A percentile compares a stretch with the other conserved stretches of the same genome.
These are phyloP conservation scores for Chionodraco myersi DNA, from an alignment of 2,113 vertebrate genomes.

Conservation along the genomic window DNA sequence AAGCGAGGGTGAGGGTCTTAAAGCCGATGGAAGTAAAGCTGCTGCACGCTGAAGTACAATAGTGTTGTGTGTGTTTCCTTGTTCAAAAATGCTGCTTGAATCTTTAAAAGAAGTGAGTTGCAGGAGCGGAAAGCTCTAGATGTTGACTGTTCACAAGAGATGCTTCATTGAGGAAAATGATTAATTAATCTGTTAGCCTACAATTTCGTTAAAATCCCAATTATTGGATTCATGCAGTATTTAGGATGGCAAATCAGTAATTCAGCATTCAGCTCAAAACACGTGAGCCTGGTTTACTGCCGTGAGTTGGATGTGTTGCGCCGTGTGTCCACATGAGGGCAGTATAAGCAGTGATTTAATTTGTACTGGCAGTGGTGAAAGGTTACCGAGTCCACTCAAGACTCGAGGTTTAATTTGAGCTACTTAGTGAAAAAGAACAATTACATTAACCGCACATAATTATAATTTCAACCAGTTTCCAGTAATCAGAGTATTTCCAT, in stretches of 20 bases:
- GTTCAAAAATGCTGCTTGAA: not conserved
- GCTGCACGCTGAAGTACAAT: not conserved
- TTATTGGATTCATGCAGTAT: constrained; percentile 1
- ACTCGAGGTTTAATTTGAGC: not conserved
- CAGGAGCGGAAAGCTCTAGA: not conserved
- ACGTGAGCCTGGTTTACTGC: not conserved
- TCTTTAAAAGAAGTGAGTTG: not conserved
- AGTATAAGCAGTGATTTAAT: constrained; percentile 33
- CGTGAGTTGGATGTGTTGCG: not conserved
- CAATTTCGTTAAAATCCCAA: not conserved
- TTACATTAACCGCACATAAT: not conserved
- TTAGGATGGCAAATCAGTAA: not conserved
- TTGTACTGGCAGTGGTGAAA: not conserved
- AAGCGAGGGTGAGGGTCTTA: too few species aligned
- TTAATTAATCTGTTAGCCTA: too few species aligned
- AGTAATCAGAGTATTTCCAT: not conserved
- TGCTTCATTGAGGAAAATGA: not conserved
- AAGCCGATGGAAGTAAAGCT: too few species aligned
- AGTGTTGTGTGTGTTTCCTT: not conserved
- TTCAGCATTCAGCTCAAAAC: not conserved
- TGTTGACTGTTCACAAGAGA: not conserved
- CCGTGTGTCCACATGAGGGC: constrained; percentile 75
- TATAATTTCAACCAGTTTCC: not conserved
- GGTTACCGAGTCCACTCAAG: not conserved
- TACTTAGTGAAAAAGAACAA: not conserved